These are phyloP conservation scores for Drosophila seclusa DNA, from an alignment of 2,888 invertebrate species.

Conservation along the genomic window DNA sequence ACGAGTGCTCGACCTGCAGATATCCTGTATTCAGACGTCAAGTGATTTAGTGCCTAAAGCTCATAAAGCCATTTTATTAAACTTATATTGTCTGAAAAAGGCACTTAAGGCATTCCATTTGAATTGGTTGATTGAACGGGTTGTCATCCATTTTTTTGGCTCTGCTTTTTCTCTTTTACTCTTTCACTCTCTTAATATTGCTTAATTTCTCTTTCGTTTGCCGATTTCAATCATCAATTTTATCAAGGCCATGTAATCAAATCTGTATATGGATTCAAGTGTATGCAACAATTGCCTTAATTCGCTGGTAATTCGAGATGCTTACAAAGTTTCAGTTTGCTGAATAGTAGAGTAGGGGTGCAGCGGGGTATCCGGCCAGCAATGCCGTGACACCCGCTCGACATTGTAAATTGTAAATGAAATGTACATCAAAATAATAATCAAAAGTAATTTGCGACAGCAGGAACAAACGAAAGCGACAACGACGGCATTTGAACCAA, in stretches of 20 bases:
- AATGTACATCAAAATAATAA: slow-evolving; percentile 77
- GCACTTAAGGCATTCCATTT: not conserved
- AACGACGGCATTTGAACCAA: slow-evolving; percentile 48
- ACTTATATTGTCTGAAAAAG: not conserved
- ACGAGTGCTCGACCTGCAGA: not conserved
- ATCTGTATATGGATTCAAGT: slow-evolving; percentile 59
- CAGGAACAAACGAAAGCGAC: slow-evolving; percentile 25
- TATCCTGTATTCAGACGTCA: not conserved
- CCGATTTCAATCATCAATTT: slow-evolving; percentile 37
- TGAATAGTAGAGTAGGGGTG: not conserved
- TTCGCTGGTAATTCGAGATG: slow-evolving; percentile 67
- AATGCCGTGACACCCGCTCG: slow-evolving; percentile 19
- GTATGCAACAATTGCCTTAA: slow-evolving; percentile 59
- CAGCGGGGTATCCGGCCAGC: not conserved
- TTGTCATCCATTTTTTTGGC: slow-evolving; percentile 1
- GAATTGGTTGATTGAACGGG: not conserved
- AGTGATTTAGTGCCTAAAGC: not conserved
- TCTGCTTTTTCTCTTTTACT: slow-evolving; percentile 1
- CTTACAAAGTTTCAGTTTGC: slow-evolving; percentile 57
- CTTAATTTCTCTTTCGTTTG: not conserved
- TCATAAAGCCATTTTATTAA: not conserved
- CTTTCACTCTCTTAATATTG: not conserved
- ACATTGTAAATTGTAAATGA: slow-evolving; percentile 46
- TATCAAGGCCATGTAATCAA: slow-evolving; percentile 63
- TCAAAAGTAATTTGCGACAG: slow-evolving; percentile 73